Base-by-base conservation (phyloP, 2,113 vertebrate genomes). In the Fukomys damarensis region DNA sequence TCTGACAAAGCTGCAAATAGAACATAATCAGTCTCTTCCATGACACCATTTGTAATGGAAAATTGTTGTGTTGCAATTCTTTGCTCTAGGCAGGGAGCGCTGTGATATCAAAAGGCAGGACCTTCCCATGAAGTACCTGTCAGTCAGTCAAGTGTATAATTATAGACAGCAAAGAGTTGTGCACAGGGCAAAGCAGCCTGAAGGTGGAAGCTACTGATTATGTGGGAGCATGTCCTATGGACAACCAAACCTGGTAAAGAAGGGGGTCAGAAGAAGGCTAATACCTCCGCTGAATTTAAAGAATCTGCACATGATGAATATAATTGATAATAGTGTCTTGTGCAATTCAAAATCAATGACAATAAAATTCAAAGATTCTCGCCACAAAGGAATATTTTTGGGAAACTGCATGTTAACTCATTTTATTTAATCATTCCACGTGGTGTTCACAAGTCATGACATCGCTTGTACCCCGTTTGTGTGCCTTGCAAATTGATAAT, bases 141-240 rank as follows among this genome's bases (percentile, higher is more conserved):
- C 8, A 11, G 0, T 65, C 12, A 70, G 26, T 79, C 72, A 49
- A 6, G 30, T 58, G 16, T 28, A 46, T 74, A 89, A 32, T 63
- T 80, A 52, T 17, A 90, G 59, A 89, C 16, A 84, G 41, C 49
- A 85, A 76, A 92, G 14, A 32, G n/a, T 89, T 86, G 1, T 61
- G 13, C 22, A 10, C 3, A 66, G 41, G 24, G 5, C n/a, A 52
- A n/a, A 63, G 61, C 58, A 38, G 32, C 22, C 7, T 43, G 19
- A 24, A n/a, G 6, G 32, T 3, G 28, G 49, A 12, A 30, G 3
- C 0, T 0, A 28, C 28, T 0, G 2, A 20, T 43, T 54, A 24
- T 22, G 4, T 14, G 30, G 22, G 56, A 11, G 6, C 3, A 0
- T 17, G 16, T 17, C 13, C 19, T 30, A 49, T 84, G 28, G 56